Conservation (phyloP, 2,888 invertebrate species). For the Operophtera brumata region DNA sequence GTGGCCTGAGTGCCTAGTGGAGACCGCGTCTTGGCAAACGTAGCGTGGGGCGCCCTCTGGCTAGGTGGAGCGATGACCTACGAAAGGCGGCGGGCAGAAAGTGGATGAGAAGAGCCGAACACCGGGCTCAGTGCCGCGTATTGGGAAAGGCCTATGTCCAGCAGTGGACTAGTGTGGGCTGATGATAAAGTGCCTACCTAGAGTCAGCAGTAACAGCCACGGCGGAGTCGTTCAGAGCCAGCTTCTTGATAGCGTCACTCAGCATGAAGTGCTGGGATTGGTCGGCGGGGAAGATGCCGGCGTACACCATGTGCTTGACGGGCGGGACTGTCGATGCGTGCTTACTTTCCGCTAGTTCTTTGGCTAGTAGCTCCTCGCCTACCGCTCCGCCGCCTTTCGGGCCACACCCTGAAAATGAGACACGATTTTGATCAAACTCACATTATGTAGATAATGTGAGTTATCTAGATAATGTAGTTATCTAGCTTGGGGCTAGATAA, state of each 20-base stretch:
- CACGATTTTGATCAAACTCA: neutral
- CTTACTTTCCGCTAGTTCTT: constrained; percentile 49
- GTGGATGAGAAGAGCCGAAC: no score
- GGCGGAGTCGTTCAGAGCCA: constrained; percentile 96
- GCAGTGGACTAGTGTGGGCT: no score
- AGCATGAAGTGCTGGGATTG: constrained; percentile 90
- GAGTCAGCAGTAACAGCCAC: constrained; percentile 91
- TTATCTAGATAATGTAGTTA: no score
- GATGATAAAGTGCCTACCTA: constrained; percentile 83
- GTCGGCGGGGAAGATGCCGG: constrained; percentile 91
- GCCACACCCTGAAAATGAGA: constrained; percentile 60
- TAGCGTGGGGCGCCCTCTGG: no score
- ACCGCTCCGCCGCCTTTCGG: constrained; percentile 71
- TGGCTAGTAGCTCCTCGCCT: constrained; percentile 65
- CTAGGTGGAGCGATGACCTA: no score
- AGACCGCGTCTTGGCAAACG: no score
- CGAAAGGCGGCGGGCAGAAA: no score
- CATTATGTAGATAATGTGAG: no score
- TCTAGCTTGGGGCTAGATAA: no score
- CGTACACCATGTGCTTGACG: constrained; percentile 75
- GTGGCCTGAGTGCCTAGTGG: no score
- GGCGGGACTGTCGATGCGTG: constrained; percentile 44
- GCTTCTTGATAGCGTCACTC: constrained; percentile 91
- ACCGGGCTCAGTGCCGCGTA: no score
- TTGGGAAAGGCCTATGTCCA: no score